A percentile compares a stretch with the other conserved stretches of the same genome.
phyloP scores from a whole-genome alignment of 1,140 invertebrate species.

The Caenorhabditis tropicalis region DNA sequence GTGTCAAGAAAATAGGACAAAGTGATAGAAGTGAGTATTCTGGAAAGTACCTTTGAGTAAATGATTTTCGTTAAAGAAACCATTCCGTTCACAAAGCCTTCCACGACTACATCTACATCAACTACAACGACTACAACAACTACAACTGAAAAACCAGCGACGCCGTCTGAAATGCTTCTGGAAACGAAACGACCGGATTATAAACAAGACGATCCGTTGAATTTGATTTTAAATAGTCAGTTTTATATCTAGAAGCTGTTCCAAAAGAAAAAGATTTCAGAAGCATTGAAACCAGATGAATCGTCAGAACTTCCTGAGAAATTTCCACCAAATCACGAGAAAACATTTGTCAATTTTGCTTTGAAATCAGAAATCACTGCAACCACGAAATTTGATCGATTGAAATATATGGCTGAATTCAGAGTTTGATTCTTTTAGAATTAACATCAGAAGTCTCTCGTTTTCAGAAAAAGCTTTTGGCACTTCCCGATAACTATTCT shows the following conservation, averaged over 20 bases:
- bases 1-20: neutral
- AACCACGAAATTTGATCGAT: slow-evolving; percentile 30
- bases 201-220: neutral
- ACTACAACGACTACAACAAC: neutral
- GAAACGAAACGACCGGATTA: neutral
- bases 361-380: slow-evolving; percentile 29
- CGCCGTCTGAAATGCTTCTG: neutral
- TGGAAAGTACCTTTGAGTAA: neutral
- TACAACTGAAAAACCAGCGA: neutral
- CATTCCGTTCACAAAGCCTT: neutral
- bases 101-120: neutral
- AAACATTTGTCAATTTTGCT: slow-evolving; percentile 29
- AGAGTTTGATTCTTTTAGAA: neutral
- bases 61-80: neutral
- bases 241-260: neutral
- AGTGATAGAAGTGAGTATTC: neutral
- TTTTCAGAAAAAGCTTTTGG: neutral
- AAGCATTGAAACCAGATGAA: slow-evolving; percentile 30
- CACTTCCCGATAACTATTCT: neutral
- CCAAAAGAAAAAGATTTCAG: neutral
- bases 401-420: slow-evolving; percentile 46
- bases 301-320: slow-evolving; percentile 8
- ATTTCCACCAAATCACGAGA: slow-evolving; percentile 1
- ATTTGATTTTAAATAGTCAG: neutral
- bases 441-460: too few relatives aligned